Evolutionary conservation across 2,888 invertebrate genomes (phyloP).

Genomic region (Nesidiocoris tenuis): DNA sequence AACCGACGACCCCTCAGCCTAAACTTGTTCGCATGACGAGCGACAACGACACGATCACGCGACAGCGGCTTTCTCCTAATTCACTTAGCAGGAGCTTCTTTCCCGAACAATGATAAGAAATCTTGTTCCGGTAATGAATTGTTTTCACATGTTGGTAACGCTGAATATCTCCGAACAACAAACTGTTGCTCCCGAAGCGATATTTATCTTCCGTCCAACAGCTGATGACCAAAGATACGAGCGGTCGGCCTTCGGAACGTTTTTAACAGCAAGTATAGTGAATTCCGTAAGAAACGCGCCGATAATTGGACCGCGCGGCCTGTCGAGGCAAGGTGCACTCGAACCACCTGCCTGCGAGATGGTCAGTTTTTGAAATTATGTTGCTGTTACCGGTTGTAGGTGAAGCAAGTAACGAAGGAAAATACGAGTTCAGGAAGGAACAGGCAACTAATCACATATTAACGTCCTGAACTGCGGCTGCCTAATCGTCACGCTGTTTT

Average conservation of each 20-base stretch:
- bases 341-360: conserved; percentile 4
- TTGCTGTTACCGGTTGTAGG: neutral
- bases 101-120: conserved; percentile 5
- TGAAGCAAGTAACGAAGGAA: neutral
- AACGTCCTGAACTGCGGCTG: too few relatives aligned
- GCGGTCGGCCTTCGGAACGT: conserved; percentile 15
- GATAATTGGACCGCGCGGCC: conserved; percentile 29
- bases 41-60: conserved; percentile 4
- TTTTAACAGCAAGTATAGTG: neutral
- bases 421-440: neutral
- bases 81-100: neutral
- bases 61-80: neutral
- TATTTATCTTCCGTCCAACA: neutral
- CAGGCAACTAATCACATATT: neutral
- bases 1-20: conserved; percentile 5
- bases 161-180: neutral
- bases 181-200: neutral
- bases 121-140: conserved; percentile 26
- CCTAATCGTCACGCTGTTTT: neutral
- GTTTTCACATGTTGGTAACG: conserved; percentile 20
- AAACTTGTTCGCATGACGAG: conserved; percentile 28
- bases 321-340: conserved; percentile 28
- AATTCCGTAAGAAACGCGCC: conserved; percentile 6
- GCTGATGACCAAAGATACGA: conserved; percentile 23
- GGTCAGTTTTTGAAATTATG: conserved; percentile 4